Percentiles rank a stretch among this genome's conserved stretches.
phyloP scores from a whole-genome alignment of 37 sponge, comb jelly and placozoan genomes.

The Oopsacas minuta region DNA sequence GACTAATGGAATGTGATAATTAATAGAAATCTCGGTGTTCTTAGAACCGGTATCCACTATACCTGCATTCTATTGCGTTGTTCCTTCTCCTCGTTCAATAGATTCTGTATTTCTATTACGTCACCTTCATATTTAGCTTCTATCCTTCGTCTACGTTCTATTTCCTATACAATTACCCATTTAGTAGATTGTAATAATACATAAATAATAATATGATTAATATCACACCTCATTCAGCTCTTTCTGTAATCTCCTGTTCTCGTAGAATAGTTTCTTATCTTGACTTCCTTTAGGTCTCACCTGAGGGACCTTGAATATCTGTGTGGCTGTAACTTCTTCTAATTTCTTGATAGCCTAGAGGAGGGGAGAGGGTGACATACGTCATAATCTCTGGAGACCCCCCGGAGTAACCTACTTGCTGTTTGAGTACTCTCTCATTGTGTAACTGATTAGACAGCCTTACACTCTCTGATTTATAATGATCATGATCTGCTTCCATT shows the following conservation, averaged over 20 bases:
- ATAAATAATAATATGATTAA: not conserved
- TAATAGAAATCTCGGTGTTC: too few relatives aligned
- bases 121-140: conserved; percentile 15
- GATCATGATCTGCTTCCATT: not conserved
- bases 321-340: not conserved
- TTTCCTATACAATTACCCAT: not conserved
- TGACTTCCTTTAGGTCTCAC: not conserved
- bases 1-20: not conserved
- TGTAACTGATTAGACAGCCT: not conserved
- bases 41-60: not conserved
- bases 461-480: not conserved
- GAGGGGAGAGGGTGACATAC: too few relatives aligned
- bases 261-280: conserved; percentile 2
- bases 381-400: too few relatives aligned
- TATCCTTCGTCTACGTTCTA: conserved; percentile 3
- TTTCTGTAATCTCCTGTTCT: not conserved
- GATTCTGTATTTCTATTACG: conserved; percentile 8
- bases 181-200: not conserved
- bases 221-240: conserved; percentile 16
- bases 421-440: not conserved
- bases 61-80: conserved; percentile 3
- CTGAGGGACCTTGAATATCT: not conserved
- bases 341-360: conserved; percentile 10
- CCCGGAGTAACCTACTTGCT: not conserved
- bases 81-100: conserved; percentile 1